Evolutionary conservation across 2,113 vertebrate genomes (phyloP).

Genomic region (Scomber japonicus): DNA sequence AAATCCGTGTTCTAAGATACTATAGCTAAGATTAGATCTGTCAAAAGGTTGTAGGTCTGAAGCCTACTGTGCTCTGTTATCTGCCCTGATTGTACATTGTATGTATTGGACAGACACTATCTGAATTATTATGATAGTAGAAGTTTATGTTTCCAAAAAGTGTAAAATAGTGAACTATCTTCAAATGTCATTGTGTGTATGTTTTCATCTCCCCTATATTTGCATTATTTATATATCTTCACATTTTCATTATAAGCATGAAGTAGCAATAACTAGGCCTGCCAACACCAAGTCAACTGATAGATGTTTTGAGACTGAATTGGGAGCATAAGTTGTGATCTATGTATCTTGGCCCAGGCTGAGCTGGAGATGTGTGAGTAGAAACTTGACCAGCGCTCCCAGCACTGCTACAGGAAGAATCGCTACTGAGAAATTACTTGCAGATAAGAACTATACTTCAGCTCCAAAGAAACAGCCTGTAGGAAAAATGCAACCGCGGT

Average conservation of each 20-base stretch:
- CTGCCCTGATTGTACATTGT: constrained; percentile 1
- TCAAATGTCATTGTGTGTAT: background rate
- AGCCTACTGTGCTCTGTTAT: background rate
- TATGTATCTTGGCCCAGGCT: constrained; percentile 21
- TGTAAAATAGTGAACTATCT: background rate
- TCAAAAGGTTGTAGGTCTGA: background rate
- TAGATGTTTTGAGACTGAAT: constrained; percentile 43
- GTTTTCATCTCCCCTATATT: background rate
- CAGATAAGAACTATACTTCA: constrained; percentile 27
- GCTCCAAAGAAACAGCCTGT: constrained; percentile 2
- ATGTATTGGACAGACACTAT: constrained; percentile 8
- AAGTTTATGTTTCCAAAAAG: constrained; percentile 17
- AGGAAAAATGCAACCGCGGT: constrained; percentile 27
- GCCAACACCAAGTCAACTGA: background rate
- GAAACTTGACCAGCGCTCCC: background rate
- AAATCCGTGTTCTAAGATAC: constrained; percentile 7
- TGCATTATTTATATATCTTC: background rate
- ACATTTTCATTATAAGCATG: constrained; percentile 27
- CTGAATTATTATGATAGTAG: background rate
- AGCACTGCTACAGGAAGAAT: background rate
- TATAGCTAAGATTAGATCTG: constrained; percentile 5
- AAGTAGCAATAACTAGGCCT: constrained; percentile 2
- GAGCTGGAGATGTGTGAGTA: constrained; percentile 13
- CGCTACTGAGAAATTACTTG: background rate
- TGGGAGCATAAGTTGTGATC: constrained; percentile 1